These are phyloP conservation scores for Drosophila neocordata DNA, from an alignment of 1,140 invertebrate species.

Conservation along the genomic window DNA sequence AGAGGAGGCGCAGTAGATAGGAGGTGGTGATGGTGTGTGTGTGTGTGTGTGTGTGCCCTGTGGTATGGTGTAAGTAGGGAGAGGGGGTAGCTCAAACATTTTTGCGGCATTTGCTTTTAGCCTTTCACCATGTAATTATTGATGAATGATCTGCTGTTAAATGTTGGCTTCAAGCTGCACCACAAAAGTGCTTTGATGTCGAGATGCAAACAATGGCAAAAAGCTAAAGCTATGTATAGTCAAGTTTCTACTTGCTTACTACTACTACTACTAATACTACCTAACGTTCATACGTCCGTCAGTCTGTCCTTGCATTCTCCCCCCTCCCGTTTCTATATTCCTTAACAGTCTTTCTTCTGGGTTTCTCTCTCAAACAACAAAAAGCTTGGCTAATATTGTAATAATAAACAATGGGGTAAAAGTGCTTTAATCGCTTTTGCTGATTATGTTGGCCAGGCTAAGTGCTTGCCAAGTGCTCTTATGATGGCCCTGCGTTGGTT, in stretches of 20 bases:
- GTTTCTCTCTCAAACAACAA: constrained; percentile 55
- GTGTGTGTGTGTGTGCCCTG: too few relatives aligned
- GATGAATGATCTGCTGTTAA: constrained; percentile 72
- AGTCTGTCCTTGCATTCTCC: background rate
- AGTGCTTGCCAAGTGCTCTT: constrained; percentile 52
- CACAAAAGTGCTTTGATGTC: constrained; percentile 57
- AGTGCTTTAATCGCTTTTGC: constrained; percentile 78
- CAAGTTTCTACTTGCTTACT: constrained; percentile 23
- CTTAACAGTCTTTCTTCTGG: background rate
- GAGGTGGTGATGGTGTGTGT: too few relatives aligned
- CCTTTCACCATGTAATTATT: constrained; percentile 75
- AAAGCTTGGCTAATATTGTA: constrained; percentile 78
- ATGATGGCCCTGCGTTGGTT: background rate
- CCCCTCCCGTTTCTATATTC: background rate
- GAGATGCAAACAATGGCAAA: constrained; percentile 39
- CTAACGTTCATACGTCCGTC: too few relatives aligned
- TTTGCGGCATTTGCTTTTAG: constrained; percentile 69
- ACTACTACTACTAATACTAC: too few relatives aligned
- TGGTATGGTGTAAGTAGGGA: background rate
- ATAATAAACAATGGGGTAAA: constrained; percentile 75
- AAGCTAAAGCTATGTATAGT: constrained; percentile 22
- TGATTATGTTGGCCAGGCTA: constrained; percentile 74
- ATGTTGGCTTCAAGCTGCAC: constrained; percentile 45
- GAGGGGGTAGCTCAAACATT: constrained; percentile 38
- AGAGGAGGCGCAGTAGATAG: constrained; percentile 17